Percentiles rank a stretch among this genome's conserved stretches.
These are phyloP conservation scores for Pseudomyrmex cubaensis DNA, from an alignment of 1,140 invertebrate genomes.

Conservation along the genomic window DNA sequence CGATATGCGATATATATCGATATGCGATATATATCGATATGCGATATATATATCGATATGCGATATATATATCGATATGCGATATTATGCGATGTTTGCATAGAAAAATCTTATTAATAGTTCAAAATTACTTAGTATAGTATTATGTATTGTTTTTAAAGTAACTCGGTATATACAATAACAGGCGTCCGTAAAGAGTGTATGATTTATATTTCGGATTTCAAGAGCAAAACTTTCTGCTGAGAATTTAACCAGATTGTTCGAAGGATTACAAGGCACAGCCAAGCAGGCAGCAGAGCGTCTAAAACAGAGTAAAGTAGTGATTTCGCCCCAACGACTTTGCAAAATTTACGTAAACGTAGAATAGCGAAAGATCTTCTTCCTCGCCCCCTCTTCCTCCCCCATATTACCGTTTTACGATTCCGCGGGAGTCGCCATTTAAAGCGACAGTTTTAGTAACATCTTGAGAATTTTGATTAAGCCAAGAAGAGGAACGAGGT, in stretches of 20 bases:
- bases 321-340: slow-evolving; percentile 25
- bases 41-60: no score
- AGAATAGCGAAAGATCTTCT: background rate
- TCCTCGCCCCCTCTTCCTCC: no score
- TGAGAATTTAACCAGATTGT: slow-evolving; percentile 8
- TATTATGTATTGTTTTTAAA: background rate
- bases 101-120: no score
- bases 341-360: slow-evolving; percentile 32
- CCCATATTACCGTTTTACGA: background rate
- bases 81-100: no score
- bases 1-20: no score
- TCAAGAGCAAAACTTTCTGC: slow-evolving; percentile 11
- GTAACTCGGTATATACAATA: background rate
- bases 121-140: no score
- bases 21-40: no score
- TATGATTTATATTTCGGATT: slow-evolving; percentile 16
- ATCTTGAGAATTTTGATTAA: slow-evolving; percentile 52
- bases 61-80: no score
- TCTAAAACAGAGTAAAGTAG: slow-evolving; percentile 32
- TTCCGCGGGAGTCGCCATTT: slow-evolving; percentile 4
- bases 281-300: background rate
- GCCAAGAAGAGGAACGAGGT: slow-evolving; percentile 12
- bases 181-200: background rate
- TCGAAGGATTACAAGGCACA: slow-evolving; percentile 39
- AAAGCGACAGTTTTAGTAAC: slow-evolving; percentile 34